Evolutionary conservation across 2,888 invertebrate genomes (phyloP).

Genomic region (Metopia argyrocephala): DNA sequence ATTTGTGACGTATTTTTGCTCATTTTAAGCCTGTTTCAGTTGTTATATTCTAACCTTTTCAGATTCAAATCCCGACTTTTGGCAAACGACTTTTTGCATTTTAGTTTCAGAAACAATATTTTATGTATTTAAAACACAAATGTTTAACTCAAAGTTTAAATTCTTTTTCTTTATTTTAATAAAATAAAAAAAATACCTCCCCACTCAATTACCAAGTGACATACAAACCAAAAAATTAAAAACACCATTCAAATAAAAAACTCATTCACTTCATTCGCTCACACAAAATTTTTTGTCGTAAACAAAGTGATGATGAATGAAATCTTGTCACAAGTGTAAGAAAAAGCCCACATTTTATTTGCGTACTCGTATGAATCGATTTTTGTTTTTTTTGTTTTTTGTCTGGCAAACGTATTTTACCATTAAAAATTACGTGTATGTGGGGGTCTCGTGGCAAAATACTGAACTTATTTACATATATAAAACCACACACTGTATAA

Average conservation of each 20-base stretch:
- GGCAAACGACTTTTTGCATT: no score
- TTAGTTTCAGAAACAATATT: no score
- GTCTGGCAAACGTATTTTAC: slow-evolving; percentile 29
- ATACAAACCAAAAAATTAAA: neutral
- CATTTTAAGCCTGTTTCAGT: no score
- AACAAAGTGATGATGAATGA: slow-evolving; percentile 54
- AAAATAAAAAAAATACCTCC: neutral
- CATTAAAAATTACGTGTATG: slow-evolving; percentile 17
- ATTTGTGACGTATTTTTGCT: no score
- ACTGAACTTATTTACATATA: neutral
- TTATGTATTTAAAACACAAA: neutral
- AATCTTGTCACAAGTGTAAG: slow-evolving; percentile 61
- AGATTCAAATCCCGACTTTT: no score
- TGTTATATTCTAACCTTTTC: no score
- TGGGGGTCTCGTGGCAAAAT: slow-evolving; percentile 35
- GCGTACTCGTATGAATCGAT: slow-evolving; percentile 38
- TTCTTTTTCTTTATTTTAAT: neutral
- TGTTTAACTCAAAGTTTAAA: neutral
- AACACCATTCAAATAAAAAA: neutral
- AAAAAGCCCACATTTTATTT: slow-evolving; percentile 44
- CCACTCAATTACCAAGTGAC: slow-evolving; percentile 4
- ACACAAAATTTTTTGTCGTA: slow-evolving; percentile 10
- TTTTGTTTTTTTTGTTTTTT: slow-evolving; percentile 7
- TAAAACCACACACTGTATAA: slow-evolving; percentile 41
- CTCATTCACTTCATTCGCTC: neutral